Evolutionary conservation across 2,797 vertebrate species (phyloP), one percentile per base, ranked within the genome.

Genomic region (Phrynocephalus guinanensis): DNA sequence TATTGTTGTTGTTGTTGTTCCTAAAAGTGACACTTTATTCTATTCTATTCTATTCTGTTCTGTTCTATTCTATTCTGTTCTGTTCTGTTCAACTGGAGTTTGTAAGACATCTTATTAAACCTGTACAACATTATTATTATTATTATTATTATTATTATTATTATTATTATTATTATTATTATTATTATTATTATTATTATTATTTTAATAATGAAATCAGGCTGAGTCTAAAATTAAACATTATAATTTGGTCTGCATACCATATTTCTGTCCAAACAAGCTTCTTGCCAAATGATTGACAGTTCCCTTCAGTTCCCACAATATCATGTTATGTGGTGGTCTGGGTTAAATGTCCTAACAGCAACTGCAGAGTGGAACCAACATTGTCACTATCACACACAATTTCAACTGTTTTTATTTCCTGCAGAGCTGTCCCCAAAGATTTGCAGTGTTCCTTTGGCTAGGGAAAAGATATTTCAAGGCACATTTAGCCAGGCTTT

Each of bases 371-470:
- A 87, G 86, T 81, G 86, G 83, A 28, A 94, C 93, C 72, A 91
- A 90, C 92, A 91, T 79, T 18, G 84, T 92, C 28, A 80, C 33
- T 83, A 89, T 89, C 63, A 95, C 88, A 28, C 67, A 91, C 92
- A 9, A 60, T 96, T 94, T 95, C 90, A 90, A 84, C 94, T 92
- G 93, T 94, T 92, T 91, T 95, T 77, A 93, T 95, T 97, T 96
- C 95, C 95, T 96, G 95, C 93, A 92, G 95, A 93, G 91, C 90
- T 88, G 83, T 94, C 95, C 91, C 92, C 22, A 66, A 95, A 94
- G 95, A 91, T 66, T 87, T 9, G 3, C 66, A 28, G 16, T 0
- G 1, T 24, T 56, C 33, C 75, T 83, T 88, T 30, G 52, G 24
- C 78, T 4, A 82, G n/a, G 72, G 63, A 72, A 9, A 9, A 70